Evolutionary conservation across 2,113 vertebrate genomes (phyloP), one percentile per base, ranked within the genome.

Genomic region (Zootoca vivipara): DNA sequence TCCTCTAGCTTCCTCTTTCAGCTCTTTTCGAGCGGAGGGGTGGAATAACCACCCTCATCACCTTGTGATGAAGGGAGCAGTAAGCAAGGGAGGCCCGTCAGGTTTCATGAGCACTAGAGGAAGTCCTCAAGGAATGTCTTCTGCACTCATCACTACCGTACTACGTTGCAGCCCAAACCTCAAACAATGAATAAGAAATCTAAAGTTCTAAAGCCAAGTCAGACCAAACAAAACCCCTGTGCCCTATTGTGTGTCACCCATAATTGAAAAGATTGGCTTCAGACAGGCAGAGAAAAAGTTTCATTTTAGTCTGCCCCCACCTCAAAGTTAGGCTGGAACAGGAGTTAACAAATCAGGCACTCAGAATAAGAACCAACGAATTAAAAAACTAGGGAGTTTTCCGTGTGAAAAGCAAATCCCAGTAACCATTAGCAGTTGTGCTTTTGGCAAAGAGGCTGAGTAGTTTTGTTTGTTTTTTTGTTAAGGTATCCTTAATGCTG

Each of bases 291-390:
- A 85, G 40, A 86, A 82, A 89, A 91, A 0, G 24, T 52, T 91
- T 90, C 83, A 85, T 92, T 82, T 90, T 90, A 89, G 86, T 52
- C 42, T 42, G 1, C 26, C 12, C 16, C 62, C 30, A 89, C 89
- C 91, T 73, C 79, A 67, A 33, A 69, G 28, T 7, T 0, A 93
- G 81, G 79, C n/a, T 52, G 62, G 83, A 62, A 75, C 86, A 56
- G 62, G 52, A 87, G 67, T 69, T 42, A 38, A 70, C 52, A 83
- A 81, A 91, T 78, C 74, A 89, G 73, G 87, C 56, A 78, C 74
- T 90, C 90, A 92, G 82, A 92, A 83, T 92, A 82, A 92, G 85
- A 93, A 92, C 89, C 89, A 64, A 83, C 86, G 82, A 90, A 40
- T 86, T 87, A 64, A 91, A 93, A 93, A 92, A 85, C 87, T 0